These are phyloP conservation scores for Fringilla coelebs DNA, from an alignment of 2,797 vertebrate species.

Conservation along the genomic window DNA sequence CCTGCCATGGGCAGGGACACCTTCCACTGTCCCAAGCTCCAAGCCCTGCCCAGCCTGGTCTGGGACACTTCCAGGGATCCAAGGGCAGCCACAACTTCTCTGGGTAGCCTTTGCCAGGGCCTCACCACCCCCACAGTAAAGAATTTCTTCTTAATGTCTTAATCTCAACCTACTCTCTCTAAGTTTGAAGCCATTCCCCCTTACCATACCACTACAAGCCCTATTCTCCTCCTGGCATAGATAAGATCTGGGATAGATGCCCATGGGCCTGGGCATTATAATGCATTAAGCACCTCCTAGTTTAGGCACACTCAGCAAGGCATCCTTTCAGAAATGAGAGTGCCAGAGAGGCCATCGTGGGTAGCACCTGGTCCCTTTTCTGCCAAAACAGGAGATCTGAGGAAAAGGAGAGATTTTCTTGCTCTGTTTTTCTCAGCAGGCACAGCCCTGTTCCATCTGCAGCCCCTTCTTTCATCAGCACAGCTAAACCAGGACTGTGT, in stretches of 20 bases:
- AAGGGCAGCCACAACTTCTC: neutral
- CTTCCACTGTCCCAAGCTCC: neutral
- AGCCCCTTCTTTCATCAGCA: neutral
- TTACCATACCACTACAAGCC: neutral
- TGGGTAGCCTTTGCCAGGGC: neutral
- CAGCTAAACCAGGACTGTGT: neutral
- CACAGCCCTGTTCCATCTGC: neutral
- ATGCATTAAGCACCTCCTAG: neutral
- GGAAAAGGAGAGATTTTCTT: neutral
- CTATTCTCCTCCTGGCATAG: neutral
- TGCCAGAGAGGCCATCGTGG: neutral
- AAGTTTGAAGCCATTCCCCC: neutral
- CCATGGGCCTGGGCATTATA: neutral
- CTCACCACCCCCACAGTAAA: neutral
- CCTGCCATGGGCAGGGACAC: neutral
- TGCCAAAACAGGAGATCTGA: neutral
- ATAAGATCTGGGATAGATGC: neutral
- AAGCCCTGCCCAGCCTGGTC: fast-evolving
- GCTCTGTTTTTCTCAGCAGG: fast-evolving
- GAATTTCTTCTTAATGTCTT: neutral
- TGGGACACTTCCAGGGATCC: neutral
- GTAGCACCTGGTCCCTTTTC: neutral
- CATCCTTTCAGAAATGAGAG: neutral
- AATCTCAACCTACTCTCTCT: neutral
- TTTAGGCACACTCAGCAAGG: neutral